Conservation (phyloP, 2,113 vertebrate genomes). For the Oostethus manadensis region DNA sequence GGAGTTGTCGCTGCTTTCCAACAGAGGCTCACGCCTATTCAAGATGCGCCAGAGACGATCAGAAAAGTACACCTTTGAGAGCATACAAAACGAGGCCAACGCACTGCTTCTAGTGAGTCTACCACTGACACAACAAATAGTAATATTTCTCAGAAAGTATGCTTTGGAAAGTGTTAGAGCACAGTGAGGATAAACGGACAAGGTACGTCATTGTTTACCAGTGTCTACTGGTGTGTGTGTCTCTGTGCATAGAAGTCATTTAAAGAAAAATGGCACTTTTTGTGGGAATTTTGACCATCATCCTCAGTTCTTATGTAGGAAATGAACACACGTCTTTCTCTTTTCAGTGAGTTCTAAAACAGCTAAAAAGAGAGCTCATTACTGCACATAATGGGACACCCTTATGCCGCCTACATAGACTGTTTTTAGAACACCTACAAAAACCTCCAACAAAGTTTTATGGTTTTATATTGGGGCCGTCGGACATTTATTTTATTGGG, state of each 20-base stretch:
- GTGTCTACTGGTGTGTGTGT: slow-evolving; percentile 24
- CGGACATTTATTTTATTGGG: too few species aligned
- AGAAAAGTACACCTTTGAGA: slow-evolving; percentile 97
- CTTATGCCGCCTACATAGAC: too few species aligned
- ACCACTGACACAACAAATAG: neutral
- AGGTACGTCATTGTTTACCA: slow-evolving; percentile 51
- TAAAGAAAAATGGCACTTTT: too few species aligned
- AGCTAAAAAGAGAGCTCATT: too few species aligned
- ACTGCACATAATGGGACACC: too few species aligned
- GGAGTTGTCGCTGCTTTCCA: slow-evolving; percentile 86
- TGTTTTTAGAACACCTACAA: too few species aligned
- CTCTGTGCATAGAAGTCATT: neutral
- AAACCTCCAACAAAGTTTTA: too few species aligned
- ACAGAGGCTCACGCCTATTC: slow-evolving; percentile 92
- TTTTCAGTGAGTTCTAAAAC: too few species aligned
- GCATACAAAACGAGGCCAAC: slow-evolving; percentile 87
- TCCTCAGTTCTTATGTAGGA: too few species aligned
- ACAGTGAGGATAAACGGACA: slow-evolving; percentile 42
- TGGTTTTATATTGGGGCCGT: too few species aligned
- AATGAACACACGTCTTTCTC: too few species aligned
- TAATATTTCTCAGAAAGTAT: slow-evolving; percentile 20
- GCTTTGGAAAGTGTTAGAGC: slow-evolving; percentile 30
- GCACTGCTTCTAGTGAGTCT: slow-evolving; percentile 80
- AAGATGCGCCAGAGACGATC: slow-evolving; percentile 94
- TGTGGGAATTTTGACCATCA: too few species aligned